These are phyloP conservation scores for Dryocosmus kuriphilus DNA, from an alignment of 2,888 invertebrate genomes.

Conservation along the genomic window DNA sequence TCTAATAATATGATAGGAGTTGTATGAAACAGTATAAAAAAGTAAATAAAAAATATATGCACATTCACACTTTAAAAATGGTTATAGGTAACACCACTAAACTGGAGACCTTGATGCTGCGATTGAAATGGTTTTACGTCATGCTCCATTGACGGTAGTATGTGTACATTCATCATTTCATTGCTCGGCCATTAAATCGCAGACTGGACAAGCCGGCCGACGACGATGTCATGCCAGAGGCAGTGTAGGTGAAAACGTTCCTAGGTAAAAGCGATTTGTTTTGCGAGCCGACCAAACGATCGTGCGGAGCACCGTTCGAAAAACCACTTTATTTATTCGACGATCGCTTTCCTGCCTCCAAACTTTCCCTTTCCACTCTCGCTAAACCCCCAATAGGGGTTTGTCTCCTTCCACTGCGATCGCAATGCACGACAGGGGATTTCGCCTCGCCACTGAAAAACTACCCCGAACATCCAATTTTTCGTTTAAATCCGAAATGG, in stretches of 20 bases:
- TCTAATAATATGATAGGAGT: too few relatives aligned
- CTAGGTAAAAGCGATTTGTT: conserved; percentile 32
- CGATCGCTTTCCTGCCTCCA: conserved; percentile 40
- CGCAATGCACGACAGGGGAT: conserved; percentile 46
- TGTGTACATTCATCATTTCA: conserved; percentile 22
- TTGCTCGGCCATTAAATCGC: conserved; percentile 18
- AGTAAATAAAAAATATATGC: too few relatives aligned
- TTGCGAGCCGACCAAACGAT: conserved; percentile 31
- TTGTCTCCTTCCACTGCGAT: conserved; percentile 33
- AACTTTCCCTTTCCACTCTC: not conserved
- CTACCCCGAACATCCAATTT: conserved; percentile 50
- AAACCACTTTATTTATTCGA: conserved; percentile 52
- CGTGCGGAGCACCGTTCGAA: conserved; percentile 26
- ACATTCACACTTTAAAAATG: not conserved
- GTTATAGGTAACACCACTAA: not conserved
- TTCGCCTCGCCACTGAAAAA: conserved; percentile 47
- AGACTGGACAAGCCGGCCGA: conserved; percentile 3
- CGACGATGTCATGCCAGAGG: not conserved
- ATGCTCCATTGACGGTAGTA: conserved; percentile 1
- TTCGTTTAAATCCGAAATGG: conserved; percentile 34
- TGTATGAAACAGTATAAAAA: too few relatives aligned
- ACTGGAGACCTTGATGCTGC: not conserved
- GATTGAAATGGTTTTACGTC: not conserved
- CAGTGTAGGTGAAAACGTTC: not conserved
- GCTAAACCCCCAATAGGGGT: not conserved